Evolutionary conservation across 2,113 vertebrate genomes (phyloP), one percentile per base, ranked within the genome.

Genomic region (Heterotilapia buettikoferi): DNA sequence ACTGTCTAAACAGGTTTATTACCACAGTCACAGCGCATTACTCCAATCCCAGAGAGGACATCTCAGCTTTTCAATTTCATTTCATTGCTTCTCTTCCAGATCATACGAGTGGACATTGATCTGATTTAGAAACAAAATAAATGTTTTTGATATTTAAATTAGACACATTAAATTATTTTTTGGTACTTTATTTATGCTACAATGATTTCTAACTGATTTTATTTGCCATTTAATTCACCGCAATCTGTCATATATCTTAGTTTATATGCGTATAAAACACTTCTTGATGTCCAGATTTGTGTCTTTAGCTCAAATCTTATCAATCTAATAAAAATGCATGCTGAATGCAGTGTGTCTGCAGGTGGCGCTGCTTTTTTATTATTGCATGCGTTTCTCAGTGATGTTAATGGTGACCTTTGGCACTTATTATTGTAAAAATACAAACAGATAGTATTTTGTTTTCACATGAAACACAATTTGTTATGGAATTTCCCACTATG

Each of bases 81-180:
- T 45, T 26, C 1, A 47, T 12, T 47, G 40, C 6, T 73, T 73
- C 38, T 45, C 40, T 0, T 29, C 38, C 38, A 73, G 19, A 68
- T 43, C 0, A 71, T 26, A 45, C 1, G 0, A 50, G 71, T 0
- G 0, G 71, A 11, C 24, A 29, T 7, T 0, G 71, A 50, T 76
- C 16, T 0, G 16, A 29, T 31, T 19, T 31, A 50, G 71, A 76
- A 76, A 29, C 21, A 29, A 26, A 76, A 76, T 29, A 76, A 18
- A 47, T 47, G 21, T 76, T 76, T 31, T 76, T 18, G 24, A 76
- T 7, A 47, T 76, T 47, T 29, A 47, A 47, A 76, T 45, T 26
- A 47, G 40, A 76, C 21, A 76, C 2, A 76, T 1, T 50, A 19
- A 47, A 76, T 16, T 24, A 0, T 43, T 40, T 71, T 43, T 71